These are phyloP conservation scores for Scylla paramamosain DNA, from an alignment of 1,140 invertebrate species.

Conservation along the genomic window DNA sequence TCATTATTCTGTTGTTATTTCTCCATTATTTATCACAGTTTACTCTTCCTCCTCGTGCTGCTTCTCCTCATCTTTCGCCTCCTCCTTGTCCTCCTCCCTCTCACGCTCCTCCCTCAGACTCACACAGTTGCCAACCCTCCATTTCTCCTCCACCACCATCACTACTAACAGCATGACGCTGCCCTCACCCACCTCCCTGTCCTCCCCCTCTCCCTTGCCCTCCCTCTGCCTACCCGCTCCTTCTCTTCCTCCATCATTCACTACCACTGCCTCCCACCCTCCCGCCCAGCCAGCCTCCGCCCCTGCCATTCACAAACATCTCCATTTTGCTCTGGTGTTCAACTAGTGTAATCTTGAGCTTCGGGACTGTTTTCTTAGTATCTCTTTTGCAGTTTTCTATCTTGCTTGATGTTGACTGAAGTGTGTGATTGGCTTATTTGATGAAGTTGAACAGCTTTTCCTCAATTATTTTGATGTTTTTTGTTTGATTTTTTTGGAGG, in stretches of 20 bases:
- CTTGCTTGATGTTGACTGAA: no score
- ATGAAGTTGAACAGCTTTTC: no score
- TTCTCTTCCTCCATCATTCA: not conserved
- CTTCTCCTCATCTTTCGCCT: not conserved
- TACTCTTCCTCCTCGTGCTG: not conserved
- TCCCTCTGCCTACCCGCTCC: not conserved
- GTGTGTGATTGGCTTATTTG: no score
- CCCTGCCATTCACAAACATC: conserved; percentile 21
- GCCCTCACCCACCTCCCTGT: not conserved
- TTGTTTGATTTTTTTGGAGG: no score
- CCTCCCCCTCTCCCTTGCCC: not conserved
- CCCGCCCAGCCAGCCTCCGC: not conserved
- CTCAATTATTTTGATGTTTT: no score
- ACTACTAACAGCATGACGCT: not conserved
- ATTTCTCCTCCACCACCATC: not conserved
- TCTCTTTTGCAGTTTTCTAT: no score
- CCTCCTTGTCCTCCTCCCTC: not conserved
- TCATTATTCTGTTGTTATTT: conserved; percentile 24
- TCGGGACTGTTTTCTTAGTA: not conserved
- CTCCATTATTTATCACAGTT: not conserved
- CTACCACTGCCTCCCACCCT: no score
- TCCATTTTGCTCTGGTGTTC: not conserved
- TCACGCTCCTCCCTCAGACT: not conserved
- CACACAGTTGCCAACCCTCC: not conserved
- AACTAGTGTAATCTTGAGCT: not conserved